Percentiles rank a stretch among this genome's conserved stretches.
These are phyloP conservation scores for Subanguina moxae DNA, from an alignment of 1,140 invertebrate genomes.

Conservation along the genomic window DNA sequence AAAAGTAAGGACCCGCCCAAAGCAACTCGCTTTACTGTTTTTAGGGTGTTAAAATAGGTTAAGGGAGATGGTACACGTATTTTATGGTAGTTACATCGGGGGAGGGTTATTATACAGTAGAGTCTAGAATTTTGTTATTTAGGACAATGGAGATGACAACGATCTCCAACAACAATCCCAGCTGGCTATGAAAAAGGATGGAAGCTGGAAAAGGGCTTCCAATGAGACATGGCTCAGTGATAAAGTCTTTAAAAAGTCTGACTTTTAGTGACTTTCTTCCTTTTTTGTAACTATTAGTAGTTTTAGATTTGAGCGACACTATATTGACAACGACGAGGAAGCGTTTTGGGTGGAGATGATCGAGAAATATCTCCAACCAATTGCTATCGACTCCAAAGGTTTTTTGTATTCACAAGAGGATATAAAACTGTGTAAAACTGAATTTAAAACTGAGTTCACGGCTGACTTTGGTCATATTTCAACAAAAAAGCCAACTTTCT, in stretches of 20 bases:
- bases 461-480: too few relatives aligned
- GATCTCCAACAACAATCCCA: slow-evolving; percentile 6
- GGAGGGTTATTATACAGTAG: too few relatives aligned
- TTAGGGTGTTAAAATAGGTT: too few relatives aligned
- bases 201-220: background rate
- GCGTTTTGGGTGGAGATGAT: slow-evolving; percentile 56
- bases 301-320: slow-evolving; percentile 45
- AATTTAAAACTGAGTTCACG: too few relatives aligned
- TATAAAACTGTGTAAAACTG: background rate
- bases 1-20: too few relatives aligned
- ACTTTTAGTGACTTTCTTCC: background rate
- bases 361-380: slow-evolving; percentile 56
- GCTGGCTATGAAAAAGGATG: background rate
- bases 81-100: too few relatives aligned
- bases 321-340: slow-evolving; percentile 54
- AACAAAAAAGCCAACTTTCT: too few relatives aligned
- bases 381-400: slow-evolving; percentile 51
- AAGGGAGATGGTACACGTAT: too few relatives aligned
- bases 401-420: too few relatives aligned
- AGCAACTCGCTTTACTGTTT: too few relatives aligned
- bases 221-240: slow-evolving; percentile 4
- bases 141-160: slow-evolving; percentile 15
- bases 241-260: slow-evolving; percentile 1
- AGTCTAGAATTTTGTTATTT: too few relatives aligned
- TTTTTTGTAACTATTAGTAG: background rate